Percentiles rank a stretch among this genome's conserved stretches.
These are phyloP conservation scores for Dicentrarchus labrax DNA, from an alignment of 2,113 vertebrate species.

Conservation along the genomic window DNA sequence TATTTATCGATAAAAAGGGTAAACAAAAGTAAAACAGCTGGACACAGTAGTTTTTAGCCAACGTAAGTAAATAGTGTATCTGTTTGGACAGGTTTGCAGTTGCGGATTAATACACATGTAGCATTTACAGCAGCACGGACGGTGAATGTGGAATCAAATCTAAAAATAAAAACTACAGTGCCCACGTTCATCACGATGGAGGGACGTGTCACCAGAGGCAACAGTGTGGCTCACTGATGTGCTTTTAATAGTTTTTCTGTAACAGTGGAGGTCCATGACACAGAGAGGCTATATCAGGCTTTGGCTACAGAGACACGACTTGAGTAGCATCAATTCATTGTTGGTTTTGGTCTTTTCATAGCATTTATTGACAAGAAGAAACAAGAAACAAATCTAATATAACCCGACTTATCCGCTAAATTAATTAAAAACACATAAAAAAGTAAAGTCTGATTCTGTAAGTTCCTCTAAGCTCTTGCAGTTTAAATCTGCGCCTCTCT, in stretches of 20 bases:
- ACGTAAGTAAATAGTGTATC: too few species aligned
- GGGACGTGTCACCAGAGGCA: background rate
- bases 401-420: background rate
- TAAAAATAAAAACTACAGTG: background rate
- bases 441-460: background rate
- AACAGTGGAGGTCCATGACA: background rate
- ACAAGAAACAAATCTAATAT: background rate
- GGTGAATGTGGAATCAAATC: background rate
- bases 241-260: background rate
- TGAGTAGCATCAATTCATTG: background rate
- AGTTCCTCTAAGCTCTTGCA: background rate
- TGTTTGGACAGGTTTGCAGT: background rate
- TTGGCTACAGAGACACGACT: background rate
- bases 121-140: background rate
- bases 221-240: background rate
- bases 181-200: background rate
- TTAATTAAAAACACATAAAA: background rate
- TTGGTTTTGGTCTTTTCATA: background rate
- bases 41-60: background rate
- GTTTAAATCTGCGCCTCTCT: slow-evolving; percentile 6
- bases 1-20: background rate
- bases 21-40: background rate
- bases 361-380: background rate
- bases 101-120: background rate
- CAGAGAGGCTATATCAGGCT: background rate